Evolutionary conservation across 1,140 invertebrate species (phyloP).

Genomic region (Drosophila nigromelanica): DNA sequence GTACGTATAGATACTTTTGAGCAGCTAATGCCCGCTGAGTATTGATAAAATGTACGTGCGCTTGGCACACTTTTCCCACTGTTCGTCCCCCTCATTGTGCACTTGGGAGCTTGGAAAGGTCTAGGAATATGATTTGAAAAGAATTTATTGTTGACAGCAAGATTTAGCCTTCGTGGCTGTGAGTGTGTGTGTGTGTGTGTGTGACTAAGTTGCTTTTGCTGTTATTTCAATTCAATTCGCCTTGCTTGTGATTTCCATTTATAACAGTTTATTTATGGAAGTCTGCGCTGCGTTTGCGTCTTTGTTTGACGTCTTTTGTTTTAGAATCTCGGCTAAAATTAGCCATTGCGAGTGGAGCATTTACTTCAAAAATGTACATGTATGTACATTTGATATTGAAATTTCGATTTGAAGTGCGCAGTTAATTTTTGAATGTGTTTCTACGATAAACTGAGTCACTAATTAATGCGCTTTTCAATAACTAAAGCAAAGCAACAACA

Average conservation of each 20-base stretch:
- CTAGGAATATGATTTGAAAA: slow-evolving; percentile 44
- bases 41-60: slow-evolving; percentile 67
- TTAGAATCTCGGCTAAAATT: slow-evolving; percentile 36
- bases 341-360: slow-evolving; percentile 6
- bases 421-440: not conserved
- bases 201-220: slow-evolving; percentile 11
- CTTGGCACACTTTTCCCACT: slow-evolving; percentile 28
- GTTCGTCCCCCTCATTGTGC: not conserved
- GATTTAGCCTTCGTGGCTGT: slow-evolving; percentile 7
- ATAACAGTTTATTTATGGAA: slow-evolving; percentile 70
- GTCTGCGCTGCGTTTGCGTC: slow-evolving; percentile 24
- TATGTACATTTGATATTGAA: slow-evolving; percentile 4
- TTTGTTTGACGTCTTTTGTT: slow-evolving; percentile 20
- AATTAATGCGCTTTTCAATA: slow-evolving; percentile 17
- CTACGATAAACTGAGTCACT: slow-evolving; percentile 6
- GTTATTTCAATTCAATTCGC: slow-evolving; percentile 9
- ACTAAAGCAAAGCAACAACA: slow-evolving; percentile 2
- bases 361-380: slow-evolving; percentile 2
- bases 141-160: slow-evolving; percentile 62
- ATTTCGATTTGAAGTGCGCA: not conserved
- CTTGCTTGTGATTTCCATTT: slow-evolving; percentile 45
- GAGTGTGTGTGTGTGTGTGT: slow-evolving; percentile 5
- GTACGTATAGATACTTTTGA: slow-evolving; percentile 12
- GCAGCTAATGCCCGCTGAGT: slow-evolving; percentile 36
- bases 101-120: not conserved